Base-by-base conservation (phyloP, 2,797 vertebrate genomes). In the Sebastes variabilis region DNA sequence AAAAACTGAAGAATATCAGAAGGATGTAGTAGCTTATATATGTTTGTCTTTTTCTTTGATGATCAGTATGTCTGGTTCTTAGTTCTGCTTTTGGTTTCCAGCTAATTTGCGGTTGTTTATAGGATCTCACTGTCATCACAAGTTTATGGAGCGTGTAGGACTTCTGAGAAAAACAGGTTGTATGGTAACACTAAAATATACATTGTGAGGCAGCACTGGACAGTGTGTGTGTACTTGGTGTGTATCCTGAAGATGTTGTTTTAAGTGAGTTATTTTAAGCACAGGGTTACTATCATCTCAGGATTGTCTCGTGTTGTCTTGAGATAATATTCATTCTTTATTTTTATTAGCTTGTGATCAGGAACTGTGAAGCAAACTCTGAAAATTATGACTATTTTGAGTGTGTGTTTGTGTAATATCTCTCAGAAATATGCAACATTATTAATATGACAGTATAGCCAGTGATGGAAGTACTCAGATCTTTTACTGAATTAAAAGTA, bases 401-500 rank as follows among this genome's bases (percentile, higher is more conserved):
- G 18, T 68, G 27, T 64, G 30, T 22, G 20, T 65, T 76, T 80
- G 32, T 38, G 29, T 82, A 54, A 46, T 18, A 30, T 60, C 30
- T 65, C 38, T 60, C 12, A 67, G 4, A 71, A 22, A 75, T 66
- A 8, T 64, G 22, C 30, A 30, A 8, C 65, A 73, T 18, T 62
- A 70, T 27, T 49, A 59, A 79, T 62, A 60, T 74, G 69, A 80
- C 60, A 68, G 59, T 64, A 42, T 12, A 22, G 59, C 22, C 18
- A 61, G 27, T 6, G 18, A 32, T 32, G 25, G 25, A n/a, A 12
- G 25, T 4, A 27, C 42, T 49, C 62, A 38, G 36, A 36, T 64
- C 12, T 24, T 64, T 36, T 13, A 24, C 27, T 3, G 10, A 55
- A 49, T 49, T 49, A 49, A 49, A 20, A 49, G 46, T 20, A 49